A percentile compares a stretch with the other conserved stretches of the same genome.
phyloP scores from a whole-genome alignment of 2,888 invertebrate species.

The Incurvaria masculella region DNA sequence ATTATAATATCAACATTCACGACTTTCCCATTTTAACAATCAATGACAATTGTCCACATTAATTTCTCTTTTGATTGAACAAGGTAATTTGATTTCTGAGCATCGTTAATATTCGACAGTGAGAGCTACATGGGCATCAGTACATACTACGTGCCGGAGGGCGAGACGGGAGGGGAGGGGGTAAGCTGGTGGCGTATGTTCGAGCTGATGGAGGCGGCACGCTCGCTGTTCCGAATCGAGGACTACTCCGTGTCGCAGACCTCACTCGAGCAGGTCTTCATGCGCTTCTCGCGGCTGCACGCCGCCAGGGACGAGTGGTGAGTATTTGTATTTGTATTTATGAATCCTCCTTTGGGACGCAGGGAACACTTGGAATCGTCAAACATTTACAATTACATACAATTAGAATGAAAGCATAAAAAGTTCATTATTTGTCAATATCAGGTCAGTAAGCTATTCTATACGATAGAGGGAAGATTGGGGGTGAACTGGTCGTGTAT shows the following conservation, averaged over 20 bases:
- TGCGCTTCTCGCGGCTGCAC: conserved; percentile 54
- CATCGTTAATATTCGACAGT: too few species aligned
- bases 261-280: conserved; percentile 75
- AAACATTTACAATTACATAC: too few species aligned
- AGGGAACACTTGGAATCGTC: too few species aligned
- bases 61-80: too few species aligned
- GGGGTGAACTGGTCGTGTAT: too few species aligned
- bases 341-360: too few species aligned
- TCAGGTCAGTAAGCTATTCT: not conserved
- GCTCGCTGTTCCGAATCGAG: conserved; percentile 57
- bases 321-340: too few species aligned
- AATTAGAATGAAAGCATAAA: not conserved
- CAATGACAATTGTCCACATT: not conserved
- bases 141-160: conserved; percentile 63
- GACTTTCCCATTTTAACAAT: not conserved
- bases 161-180: conserved; percentile 44
- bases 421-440: not conserved
- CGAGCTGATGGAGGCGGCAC: conserved; percentile 61
- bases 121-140: conserved; percentile 69
- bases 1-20: not conserved
- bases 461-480: not conserved
- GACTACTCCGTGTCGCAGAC: conserved; percentile 82
- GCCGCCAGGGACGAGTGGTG: conserved; percentile 17
- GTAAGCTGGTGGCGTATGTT: conserved; percentile 71
- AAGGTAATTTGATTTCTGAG: too few species aligned